phyloP scores from a whole-genome alignment of 2,888 invertebrate genomes.

The Acrobasis consociella region DNA sequence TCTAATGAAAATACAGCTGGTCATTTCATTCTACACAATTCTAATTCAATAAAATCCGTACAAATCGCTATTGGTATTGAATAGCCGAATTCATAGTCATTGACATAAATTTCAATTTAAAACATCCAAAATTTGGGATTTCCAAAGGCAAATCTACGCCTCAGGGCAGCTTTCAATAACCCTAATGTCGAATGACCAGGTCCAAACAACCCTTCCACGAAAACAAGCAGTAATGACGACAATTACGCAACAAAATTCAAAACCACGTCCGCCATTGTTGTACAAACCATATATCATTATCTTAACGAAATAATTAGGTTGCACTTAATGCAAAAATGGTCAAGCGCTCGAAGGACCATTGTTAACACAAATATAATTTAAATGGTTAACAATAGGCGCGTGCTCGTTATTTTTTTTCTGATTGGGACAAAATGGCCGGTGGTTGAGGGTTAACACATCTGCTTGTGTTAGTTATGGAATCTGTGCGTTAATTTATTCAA shows the following conservation, averaged over 20 bases:
- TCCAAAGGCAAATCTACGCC: conserved; percentile 9
- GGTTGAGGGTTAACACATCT: conserved; percentile 57
- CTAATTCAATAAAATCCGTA: conserved; percentile 10
- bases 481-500: conserved; percentile 33
- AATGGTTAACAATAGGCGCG: conserved; percentile 63
- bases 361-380: conserved; percentile 59
- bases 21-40: neutral
- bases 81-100: conserved; percentile 5
- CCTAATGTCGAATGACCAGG: neutral
- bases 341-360: conserved; percentile 56
- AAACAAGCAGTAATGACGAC: conserved; percentile 45
- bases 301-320: conserved; percentile 73
- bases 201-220: conserved; percentile 9
- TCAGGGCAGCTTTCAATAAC: conserved; percentile 11
- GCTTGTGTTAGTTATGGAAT: conserved; percentile 32
- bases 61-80: neutral
- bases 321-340: conserved; percentile 61
- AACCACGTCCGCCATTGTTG: conserved; percentile 48
- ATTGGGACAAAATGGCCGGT: conserved; percentile 50
- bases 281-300: conserved; percentile 59
- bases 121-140: conserved; percentile 10
- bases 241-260: conserved; percentile 49
- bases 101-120: neutral
- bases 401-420: conserved; percentile 53
- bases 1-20: neutral